Conservation (phyloP, 1,140 invertebrate species). For the Leptopilina clavipes region DNA sequence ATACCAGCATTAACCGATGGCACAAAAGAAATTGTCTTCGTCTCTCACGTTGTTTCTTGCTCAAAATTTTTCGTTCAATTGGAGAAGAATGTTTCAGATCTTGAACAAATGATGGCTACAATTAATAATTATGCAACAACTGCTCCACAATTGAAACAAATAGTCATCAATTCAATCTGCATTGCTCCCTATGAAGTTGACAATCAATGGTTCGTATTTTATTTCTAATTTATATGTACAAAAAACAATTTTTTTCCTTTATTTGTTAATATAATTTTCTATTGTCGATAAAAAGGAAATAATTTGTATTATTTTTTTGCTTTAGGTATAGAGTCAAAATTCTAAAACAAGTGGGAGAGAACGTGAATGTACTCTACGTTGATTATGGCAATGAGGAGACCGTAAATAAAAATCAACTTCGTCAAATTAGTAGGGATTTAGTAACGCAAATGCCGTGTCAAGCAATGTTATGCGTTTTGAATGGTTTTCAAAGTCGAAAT, state of each 20-base stretch:
- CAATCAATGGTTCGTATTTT: constrained; percentile 79
- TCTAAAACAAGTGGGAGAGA: constrained; percentile 67
- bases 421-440: constrained; percentile 79
- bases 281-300: too few relatives aligned
- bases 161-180: constrained; percentile 79
- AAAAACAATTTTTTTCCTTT: too few relatives aligned
- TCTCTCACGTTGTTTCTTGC: constrained; percentile 82
- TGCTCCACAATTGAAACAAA: constrained; percentile 69
- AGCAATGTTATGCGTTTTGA: constrained; percentile 84
- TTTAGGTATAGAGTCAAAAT: constrained; percentile 80
- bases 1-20: constrained; percentile 60
- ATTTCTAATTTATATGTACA: constrained; percentile 30
- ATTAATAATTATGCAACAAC: constrained; percentile 51
- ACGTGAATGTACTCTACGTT: constrained; percentile 79
- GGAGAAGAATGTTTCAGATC: constrained; percentile 75
- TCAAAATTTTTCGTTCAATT: constrained; percentile 83
- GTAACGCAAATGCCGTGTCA: constrained; percentile 80
- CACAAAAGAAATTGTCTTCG: constrained; percentile 75
- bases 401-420: constrained; percentile 76
- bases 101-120: constrained; percentile 63
- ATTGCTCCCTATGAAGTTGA: constrained; percentile 83
- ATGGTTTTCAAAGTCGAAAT: constrained; percentile 74
- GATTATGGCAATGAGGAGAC: constrained; percentile 87
- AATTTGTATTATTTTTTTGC: constrained; percentile 23
- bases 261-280: too few relatives aligned